Evolutionary conservation across 1,140 invertebrate genomes (phyloP).

Genomic region (Neotoxoptera formosana): DNA sequence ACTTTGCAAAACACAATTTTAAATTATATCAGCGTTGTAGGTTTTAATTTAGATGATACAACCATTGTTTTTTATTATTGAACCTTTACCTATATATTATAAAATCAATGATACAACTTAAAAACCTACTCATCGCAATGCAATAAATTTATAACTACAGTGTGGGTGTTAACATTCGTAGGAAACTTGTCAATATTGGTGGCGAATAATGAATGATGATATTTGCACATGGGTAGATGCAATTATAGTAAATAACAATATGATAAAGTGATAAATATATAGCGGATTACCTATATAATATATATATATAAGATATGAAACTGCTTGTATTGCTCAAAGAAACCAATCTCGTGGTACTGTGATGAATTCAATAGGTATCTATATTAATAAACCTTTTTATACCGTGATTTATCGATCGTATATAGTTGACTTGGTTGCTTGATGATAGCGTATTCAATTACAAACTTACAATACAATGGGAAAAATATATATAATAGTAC

Average conservation of each 20-base stretch:
- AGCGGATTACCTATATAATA: background rate
- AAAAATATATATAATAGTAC: background rate
- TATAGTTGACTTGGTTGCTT: background rate
- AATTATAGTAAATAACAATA: background rate
- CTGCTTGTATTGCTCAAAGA: background rate
- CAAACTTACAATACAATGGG: background rate
- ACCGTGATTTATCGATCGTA: background rate
- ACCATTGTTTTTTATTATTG: background rate
- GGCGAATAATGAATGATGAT: background rate
- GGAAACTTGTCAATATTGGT: background rate
- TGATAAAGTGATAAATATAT: background rate
- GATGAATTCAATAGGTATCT: background rate
- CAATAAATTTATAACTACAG: background rate
- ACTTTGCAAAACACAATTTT: background rate
- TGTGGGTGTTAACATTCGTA: conserved; percentile 5
- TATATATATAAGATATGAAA: background rate
- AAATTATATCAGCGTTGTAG: background rate
- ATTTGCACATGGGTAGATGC: background rate
- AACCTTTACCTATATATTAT: background rate
- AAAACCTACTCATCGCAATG: background rate
- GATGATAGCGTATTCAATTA: background rate
- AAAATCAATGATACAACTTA: background rate
- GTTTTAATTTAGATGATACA: background rate
- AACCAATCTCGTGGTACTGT: background rate
- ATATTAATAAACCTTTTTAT: background rate